These are phyloP conservation scores for Schizotus pectinicornis DNA, from an alignment of 2,888 invertebrate genomes.

Conservation along the genomic window DNA sequence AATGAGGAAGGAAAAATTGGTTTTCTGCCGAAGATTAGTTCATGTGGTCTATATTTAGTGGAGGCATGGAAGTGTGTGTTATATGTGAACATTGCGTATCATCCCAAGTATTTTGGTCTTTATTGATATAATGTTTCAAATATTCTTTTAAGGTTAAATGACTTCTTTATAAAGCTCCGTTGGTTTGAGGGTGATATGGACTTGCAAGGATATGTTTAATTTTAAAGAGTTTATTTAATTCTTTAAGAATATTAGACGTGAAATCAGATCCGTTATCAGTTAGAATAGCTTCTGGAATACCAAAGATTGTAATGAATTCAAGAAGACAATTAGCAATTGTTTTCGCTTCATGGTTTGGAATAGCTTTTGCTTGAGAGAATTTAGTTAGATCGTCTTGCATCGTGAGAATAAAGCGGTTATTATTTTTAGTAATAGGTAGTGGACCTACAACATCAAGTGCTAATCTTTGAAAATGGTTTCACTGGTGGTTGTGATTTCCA, in stretches of 20 bases:
- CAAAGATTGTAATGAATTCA: slow-evolving; percentile 48
- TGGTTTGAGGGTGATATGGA: too few relatives aligned
- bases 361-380: background rate
- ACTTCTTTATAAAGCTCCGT: slow-evolving; percentile 47
- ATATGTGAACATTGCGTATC: too few relatives aligned
- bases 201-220: slow-evolving; percentile 43
- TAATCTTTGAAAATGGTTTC: slow-evolving; percentile 43
- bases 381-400: background rate
- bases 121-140: slow-evolving; percentile 43
- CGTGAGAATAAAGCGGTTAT: slow-evolving; percentile 11
- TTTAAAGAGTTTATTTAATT: slow-evolving; percentile 45
- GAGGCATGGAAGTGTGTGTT: slow-evolving; percentile 46
- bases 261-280: slow-evolving; percentile 54
- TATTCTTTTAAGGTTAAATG: slow-evolving; percentile 45
- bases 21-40: slow-evolving; percentile 49
- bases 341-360: slow-evolving; percentile 4
- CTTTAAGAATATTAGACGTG: slow-evolving; percentile 45
- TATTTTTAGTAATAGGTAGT: background rate
- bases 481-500: slow-evolving; percentile 47
- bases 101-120: too few relatives aligned
- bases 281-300: slow-evolving; percentile 49
- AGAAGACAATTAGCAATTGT: slow-evolving; percentile 15
- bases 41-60: slow-evolving; percentile 47
- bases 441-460: slow-evolving; percentile 36
- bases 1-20: slow-evolving; percentile 42